phyloP scores from a whole-genome alignment of 1,140 invertebrate species.

The Charaxes varanes region DNA sequence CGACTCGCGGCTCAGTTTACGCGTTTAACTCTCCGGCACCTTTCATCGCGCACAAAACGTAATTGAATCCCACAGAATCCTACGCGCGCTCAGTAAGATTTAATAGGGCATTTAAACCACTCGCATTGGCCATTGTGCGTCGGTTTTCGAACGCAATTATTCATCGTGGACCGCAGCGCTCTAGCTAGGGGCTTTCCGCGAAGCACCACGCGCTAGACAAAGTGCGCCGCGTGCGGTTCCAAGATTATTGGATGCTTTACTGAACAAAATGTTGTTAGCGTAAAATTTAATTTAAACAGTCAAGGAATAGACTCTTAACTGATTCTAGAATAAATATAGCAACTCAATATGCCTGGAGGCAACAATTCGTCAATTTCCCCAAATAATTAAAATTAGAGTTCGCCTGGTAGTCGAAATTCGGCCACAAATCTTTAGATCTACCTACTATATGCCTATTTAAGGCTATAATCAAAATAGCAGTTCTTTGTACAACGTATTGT shows the following conservation, averaged over 20 bases:
- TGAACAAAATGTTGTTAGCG: no score
- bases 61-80: constrained; percentile 73
- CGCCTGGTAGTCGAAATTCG: no score
- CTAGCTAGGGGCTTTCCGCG: constrained; percentile 56
- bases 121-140: constrained; percentile 69
- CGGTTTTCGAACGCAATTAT: constrained; percentile 66
- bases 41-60: constrained; percentile 71
- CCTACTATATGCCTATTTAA: no score
- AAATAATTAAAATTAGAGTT: no score
- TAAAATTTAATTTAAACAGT: no score
- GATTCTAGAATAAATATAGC: no score
- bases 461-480: no score
- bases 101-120: constrained; percentile 74
- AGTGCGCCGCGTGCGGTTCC: constrained; percentile 39
- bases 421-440: no score
- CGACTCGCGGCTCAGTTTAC: constrained; percentile 63
- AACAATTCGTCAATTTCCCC: no score
- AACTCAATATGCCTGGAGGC: no score
- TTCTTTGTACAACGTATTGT: no score
- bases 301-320: no score
- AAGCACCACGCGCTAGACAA: constrained; percentile 46
- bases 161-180: constrained; percentile 55
- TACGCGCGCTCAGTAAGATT: constrained; percentile 68
- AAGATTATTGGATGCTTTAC: constrained; percentile 31
- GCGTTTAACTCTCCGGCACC: constrained; percentile 59